phyloP scores from a whole-genome alignment of 2,888 invertebrate genomes.

The Liodrosophila aerea region DNA sequence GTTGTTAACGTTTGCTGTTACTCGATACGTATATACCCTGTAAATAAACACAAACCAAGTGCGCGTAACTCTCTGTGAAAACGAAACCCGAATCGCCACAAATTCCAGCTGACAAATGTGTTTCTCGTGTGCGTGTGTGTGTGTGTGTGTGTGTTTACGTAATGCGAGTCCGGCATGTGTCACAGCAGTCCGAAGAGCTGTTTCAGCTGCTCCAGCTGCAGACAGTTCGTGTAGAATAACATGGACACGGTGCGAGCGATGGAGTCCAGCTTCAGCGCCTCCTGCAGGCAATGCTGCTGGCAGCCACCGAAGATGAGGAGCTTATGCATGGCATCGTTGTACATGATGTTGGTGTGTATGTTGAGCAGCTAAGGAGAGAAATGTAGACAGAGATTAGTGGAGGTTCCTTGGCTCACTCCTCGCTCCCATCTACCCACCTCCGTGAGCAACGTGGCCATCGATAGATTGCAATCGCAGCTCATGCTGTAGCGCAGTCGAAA shows the following conservation, averaged over 20 bases:
- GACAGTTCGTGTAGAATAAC: constrained; percentile 43
- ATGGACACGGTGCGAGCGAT: constrained; percentile 48
- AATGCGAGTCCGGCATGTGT: constrained; percentile 21
- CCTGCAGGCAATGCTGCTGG: constrained; percentile 33
- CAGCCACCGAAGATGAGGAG: constrained; percentile 29
- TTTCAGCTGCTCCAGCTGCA: constrained; percentile 49
- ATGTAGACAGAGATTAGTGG: no score
- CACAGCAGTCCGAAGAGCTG: constrained; percentile 50
- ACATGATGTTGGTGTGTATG: constrained; percentile 50
- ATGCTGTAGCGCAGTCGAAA: constrained; percentile 52
- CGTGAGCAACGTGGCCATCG: constrained; percentile 49
- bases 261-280: constrained; percentile 39
- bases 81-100: constrained; percentile 8
- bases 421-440: constrained; percentile 56
- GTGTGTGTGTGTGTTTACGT: constrained; percentile 36
- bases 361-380: constrained; percentile 56
- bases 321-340: constrained; percentile 49
- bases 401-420: no score
- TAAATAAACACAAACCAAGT: constrained; percentile 69
- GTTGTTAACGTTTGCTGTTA: constrained; percentile 65
- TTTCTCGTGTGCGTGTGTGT: constrained; percentile 5
- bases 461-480: constrained; percentile 53
- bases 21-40: constrained; percentile 40
- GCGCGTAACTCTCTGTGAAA: constrained; percentile 31
- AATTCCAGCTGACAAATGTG: constrained; percentile 44